phyloP scores from a whole-genome alignment of 35 echinoderm and acorn worm species.

The Anneissia japonica region DNA sequence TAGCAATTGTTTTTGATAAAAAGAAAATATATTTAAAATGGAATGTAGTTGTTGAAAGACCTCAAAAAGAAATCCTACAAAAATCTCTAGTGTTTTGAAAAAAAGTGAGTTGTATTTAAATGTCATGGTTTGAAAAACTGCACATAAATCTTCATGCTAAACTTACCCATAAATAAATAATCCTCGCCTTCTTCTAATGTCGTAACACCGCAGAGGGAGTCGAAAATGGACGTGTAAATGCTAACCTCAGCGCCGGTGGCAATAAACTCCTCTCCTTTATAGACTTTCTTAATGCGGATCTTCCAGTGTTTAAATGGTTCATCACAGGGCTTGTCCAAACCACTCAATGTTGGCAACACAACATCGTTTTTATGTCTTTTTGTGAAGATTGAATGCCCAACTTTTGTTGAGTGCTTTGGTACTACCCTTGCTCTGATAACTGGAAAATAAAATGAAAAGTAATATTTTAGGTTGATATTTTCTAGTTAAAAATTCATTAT shows the following conservation, averaged over 20 bases:
- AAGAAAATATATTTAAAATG: too few relatives aligned
- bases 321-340: neutral
- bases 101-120: too few relatives aligned
- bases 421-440: neutral
- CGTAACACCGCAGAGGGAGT: neutral
- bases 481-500: neutral
- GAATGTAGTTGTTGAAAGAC: too few relatives aligned
- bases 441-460: neutral
- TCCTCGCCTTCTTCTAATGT: neutral
- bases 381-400: neutral
- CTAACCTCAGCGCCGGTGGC: too few relatives aligned
- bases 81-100: too few relatives aligned
- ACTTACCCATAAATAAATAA: conserved; percentile 7
- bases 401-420: neutral
- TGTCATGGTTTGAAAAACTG: too few relatives aligned
- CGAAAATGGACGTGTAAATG: neutral
- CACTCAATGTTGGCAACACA: neutral
- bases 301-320: conserved; percentile 1
- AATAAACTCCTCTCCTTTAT: conserved; percentile 7
- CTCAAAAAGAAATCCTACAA: too few relatives aligned
- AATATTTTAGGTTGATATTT: neutral
- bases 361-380: neutral
- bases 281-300: neutral
- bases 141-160: too few relatives aligned
- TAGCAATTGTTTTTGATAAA: too few relatives aligned